Evolutionary conservation across 1,140 invertebrate genomes (phyloP), one percentile per base, ranked within the genome.

Genomic region (Drosophila kurseongensis): DNA sequence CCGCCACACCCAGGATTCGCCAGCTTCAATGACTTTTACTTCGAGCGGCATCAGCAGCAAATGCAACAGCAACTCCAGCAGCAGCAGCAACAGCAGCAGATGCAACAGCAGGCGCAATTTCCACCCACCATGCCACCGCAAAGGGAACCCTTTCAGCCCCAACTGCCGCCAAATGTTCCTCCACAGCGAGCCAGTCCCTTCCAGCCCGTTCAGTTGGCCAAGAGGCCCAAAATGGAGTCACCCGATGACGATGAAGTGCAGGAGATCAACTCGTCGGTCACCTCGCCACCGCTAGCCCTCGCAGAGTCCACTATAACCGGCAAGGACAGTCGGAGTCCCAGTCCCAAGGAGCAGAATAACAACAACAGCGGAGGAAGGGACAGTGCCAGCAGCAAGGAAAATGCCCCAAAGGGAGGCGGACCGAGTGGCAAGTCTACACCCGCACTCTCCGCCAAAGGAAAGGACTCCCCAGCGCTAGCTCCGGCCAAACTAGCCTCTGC

Each of bases 311-410:
- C 66, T 4, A 16, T 42, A 35, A 44, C 35, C 52, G 48, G 42
- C 50, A 56, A 56, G 5, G 62, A 47, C 29, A 65, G 32, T n/a
- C 62, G 27, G 44, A 78, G 55, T 50, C 48, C 62, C 9, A 86
- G 78, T 73, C 74, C 77, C 13, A 81, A 80, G 55, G 84, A 89
- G 44, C 80, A 88, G 48, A 89, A 90, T 42, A 90, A 89, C 58
- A 88, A 84, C 38, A 85, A 67, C n/a, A 72, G 23, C 13, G 68
- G 79, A 0, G 84, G 84, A 5, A 80, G 85, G 0, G 84, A 88
- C 38, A 88, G 85, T 16, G 84, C 84, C 44, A 88, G 85, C 40
- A 88, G 84, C 55, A 88, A 88, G 32, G 84, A 90, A 45, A 88
- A 89, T 54, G 85, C 80, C 4, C 86, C 72, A 0, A 89, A 88